A percentile compares a stretch with the other conserved stretches of the same genome.
phyloP scores from a whole-genome alignment of 2,888 invertebrate genomes.

The Drosophila melanosoma region DNA sequence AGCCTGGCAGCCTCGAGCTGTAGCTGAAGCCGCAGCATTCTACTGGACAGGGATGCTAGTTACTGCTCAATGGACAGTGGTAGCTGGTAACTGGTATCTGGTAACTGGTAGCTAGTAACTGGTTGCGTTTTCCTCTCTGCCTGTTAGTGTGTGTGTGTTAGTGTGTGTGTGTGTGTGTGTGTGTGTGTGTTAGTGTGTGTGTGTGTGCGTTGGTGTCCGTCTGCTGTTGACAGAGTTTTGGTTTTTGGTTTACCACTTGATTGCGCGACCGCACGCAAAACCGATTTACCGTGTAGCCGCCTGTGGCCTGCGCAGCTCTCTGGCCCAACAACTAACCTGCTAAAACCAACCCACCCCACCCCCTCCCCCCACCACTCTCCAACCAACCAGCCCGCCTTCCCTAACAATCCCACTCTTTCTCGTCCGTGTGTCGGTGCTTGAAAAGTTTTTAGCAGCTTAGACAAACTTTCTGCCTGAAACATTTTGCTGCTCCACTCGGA shows the following conservation, averaged over 20 bases:
- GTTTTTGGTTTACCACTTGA: slow-evolving; percentile 69
- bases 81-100: background rate
- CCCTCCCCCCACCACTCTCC: no score
- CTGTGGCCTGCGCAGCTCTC: slow-evolving; percentile 41
- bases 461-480: slow-evolving; percentile 39
- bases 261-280: slow-evolving; percentile 69
- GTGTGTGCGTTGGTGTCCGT: slow-evolving; percentile 1
- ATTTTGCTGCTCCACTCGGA: slow-evolving; percentile 21
- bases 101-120: slow-evolving; percentile 5
- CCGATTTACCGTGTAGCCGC: slow-evolving; percentile 67
- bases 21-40: slow-evolving; percentile 3
- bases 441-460: slow-evolving; percentile 47
- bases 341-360: slow-evolving; percentile 4
- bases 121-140: background rate
- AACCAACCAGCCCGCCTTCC: background rate
- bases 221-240: slow-evolving; percentile 59
- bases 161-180: slow-evolving; percentile 11
- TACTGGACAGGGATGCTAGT: slow-evolving; percentile 20
- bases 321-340: slow-evolving; percentile 21
- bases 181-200: slow-evolving; percentile 5
- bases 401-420: background rate
- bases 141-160: background rate
- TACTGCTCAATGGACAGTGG: slow-evolving; percentile 5
- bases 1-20: slow-evolving; percentile 3
- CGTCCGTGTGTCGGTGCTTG: slow-evolving; percentile 25